Base-by-base conservation (phyloP, 1,140 invertebrate genomes). In the Panagrolaimus sp. region DNA sequence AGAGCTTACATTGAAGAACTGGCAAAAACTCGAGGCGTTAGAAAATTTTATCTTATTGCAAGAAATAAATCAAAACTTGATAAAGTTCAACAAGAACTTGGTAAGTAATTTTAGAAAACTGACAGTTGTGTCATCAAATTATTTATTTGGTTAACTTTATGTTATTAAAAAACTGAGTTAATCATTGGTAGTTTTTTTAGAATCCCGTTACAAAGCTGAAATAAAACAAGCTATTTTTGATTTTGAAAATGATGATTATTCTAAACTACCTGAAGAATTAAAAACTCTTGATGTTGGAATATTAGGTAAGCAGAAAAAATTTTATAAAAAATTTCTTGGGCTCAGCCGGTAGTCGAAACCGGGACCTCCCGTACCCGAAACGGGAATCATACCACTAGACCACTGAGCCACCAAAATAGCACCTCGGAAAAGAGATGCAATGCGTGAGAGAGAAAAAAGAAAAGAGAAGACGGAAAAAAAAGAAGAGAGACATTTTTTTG, bases 261-360 rank as follows among this genome's bases (percentile, higher is more conserved):
- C 70, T 1, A 67, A 68, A 23, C 57, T 81, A 25, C 78, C 88
- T 27, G 88, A 88, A 73, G 87, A 90, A 65, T 86, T 93, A 14
- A 67, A 82, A 27, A 90, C 88, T 1, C 85, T 97, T 1, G 92
- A 96, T 81, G 89, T 96, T 69, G 93, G 92, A 0, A 89, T 93
- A 16, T 85, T 97, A 9, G 82, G 86, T 86, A 79, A 74, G 66
- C 65, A 27, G 48, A n/a, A n/a, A n/a, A n/a, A n/a, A n/a, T n/a
- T n/a, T n/a, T n/a, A n/a, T n/a, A n/a, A n/a, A n/a, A n/a, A n/a
- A n/a, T n/a, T n/a, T n/a, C 7, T 38, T 38, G 31, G 31, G 31
- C 31, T 38, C 31, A 38, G 31, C 31, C 31, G 31, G 31, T 38
- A 38, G 7, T 38, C 31, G 31, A 38, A 38, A 38, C 31, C 31